Percentiles rank a stretch among this genome's conserved stretches.
Evolutionary conservation across 2,888 invertebrate genomes (phyloP).

Genomic region (Parnassius mnemosyne): DNA sequence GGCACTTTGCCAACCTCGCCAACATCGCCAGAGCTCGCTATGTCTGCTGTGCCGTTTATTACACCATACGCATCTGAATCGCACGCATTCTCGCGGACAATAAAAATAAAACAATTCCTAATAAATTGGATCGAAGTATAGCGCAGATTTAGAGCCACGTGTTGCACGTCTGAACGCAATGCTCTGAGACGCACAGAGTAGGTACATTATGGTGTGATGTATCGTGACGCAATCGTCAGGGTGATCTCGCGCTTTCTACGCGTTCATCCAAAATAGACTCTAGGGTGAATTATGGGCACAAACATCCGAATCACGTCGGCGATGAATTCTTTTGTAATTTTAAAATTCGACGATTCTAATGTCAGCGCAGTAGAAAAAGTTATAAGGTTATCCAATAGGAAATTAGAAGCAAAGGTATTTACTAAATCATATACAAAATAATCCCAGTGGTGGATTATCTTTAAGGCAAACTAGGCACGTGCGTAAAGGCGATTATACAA

Average conservation of each 20-base stretch:
- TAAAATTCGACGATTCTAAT: slow-evolving; percentile 48
- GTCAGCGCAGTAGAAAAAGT: slow-evolving; percentile 41
- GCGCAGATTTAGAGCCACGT: slow-evolving; percentile 35
- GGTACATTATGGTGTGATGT: not conserved
- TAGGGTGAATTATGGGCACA: slow-evolving; percentile 38
- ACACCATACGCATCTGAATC: slow-evolving; percentile 59
- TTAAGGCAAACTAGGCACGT: too few species aligned
- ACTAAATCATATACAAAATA: too few species aligned
- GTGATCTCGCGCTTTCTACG: slow-evolving; percentile 30
- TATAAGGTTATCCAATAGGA: too few species aligned
- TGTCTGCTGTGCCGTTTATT: slow-evolving; percentile 62
- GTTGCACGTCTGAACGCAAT: slow-evolving; percentile 17
- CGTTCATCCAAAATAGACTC: slow-evolving; percentile 40
- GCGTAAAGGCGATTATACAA: too few species aligned
- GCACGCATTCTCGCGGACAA: slow-evolving; percentile 46
- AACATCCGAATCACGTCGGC: slow-evolving; percentile 36
- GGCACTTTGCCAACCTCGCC: slow-evolving; percentile 63
- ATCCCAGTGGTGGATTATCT: too few species aligned
- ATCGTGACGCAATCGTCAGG: slow-evolving; percentile 34
- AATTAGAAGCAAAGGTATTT: too few species aligned
- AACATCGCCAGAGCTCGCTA: slow-evolving; percentile 24
- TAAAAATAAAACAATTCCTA: slow-evolving; percentile 65
- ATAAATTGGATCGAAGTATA: slow-evolving; percentile 41
- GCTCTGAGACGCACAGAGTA: slow-evolving; percentile 4
- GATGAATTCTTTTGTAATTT: slow-evolving; percentile 39